A percentile compares a stretch with the other conserved stretches of the same genome.
These are phyloP conservation scores for Serilophus lunatus DNA, from an alignment of 2,113 vertebrate genomes.

Conservation along the genomic window DNA sequence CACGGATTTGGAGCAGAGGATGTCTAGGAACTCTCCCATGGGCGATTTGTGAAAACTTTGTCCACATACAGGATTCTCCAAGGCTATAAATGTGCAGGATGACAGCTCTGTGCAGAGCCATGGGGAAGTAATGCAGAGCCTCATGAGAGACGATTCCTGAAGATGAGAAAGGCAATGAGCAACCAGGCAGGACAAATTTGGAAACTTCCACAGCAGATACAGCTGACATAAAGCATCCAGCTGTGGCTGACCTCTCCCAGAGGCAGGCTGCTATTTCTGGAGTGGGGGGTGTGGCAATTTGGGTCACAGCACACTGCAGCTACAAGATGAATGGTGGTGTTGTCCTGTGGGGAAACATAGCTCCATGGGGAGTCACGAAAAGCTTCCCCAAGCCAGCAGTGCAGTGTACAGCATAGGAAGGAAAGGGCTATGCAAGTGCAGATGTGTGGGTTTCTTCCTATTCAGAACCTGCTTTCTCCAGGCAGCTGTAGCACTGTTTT, in stretches of 20 bases:
- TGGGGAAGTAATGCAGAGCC: not conserved
- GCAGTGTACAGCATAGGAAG: not conserved
- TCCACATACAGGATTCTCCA: not conserved
- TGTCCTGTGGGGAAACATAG: not conserved
- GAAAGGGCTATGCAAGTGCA: not conserved
- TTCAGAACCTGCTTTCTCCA: not conserved
- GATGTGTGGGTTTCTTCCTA: not conserved
- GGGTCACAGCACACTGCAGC: not conserved
- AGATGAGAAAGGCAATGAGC: not conserved
- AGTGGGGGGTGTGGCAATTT: not conserved
- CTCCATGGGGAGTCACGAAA: not conserved
- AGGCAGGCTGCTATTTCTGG: not conserved
- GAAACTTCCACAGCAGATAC: not conserved
- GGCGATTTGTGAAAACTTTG: not conserved
- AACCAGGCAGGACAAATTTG: not conserved
- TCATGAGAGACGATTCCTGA: fast-evolving
- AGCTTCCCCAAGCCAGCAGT: not conserved
- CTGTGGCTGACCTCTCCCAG: not conserved
- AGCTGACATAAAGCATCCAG: not conserved
- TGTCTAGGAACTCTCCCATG: not conserved
- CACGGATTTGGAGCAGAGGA: not conserved
- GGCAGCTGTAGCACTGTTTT: not conserved
- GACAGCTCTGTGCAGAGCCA: fast-evolving
- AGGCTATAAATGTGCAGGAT: not conserved
- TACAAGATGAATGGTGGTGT: fast-evolving